phyloP scores from a whole-genome alignment of 2,113 vertebrate genomes.

The Chaetops frenatus region DNA sequence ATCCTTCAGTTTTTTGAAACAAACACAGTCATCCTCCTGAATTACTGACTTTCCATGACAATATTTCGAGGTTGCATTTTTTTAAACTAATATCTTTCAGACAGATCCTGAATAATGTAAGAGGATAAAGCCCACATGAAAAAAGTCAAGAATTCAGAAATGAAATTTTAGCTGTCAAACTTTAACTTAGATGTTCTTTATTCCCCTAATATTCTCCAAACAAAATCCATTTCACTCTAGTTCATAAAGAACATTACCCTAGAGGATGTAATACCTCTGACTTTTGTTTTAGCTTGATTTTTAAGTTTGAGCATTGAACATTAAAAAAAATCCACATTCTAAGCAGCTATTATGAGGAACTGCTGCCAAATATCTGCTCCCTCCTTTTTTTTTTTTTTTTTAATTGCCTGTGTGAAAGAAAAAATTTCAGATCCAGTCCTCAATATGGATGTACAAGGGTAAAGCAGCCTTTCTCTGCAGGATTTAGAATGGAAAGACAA shows the following conservation, averaged over 20 bases:
- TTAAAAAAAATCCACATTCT: background rate
- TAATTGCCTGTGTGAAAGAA: background rate
- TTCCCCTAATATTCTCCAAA: slow-evolving; percentile 71
- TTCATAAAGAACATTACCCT: slow-evolving; percentile 64
- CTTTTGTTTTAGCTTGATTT: slow-evolving; percentile 47
- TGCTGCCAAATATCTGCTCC: background rate
- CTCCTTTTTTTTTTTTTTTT: background rate
- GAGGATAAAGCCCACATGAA: slow-evolving; percentile 70
- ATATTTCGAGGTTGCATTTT: slow-evolving; percentile 69
- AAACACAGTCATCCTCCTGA: slow-evolving; percentile 75
- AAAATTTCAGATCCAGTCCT: background rate
- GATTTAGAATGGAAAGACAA: background rate
- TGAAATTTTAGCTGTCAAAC: slow-evolving; percentile 73
- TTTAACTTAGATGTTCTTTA: slow-evolving; percentile 70
- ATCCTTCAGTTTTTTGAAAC: slow-evolving; percentile 72
- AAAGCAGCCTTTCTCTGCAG: background rate
- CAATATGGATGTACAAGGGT: background rate
- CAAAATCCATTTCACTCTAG: slow-evolving; percentile 53
- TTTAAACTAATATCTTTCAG: slow-evolving; percentile 76
- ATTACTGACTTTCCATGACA: slow-evolving; percentile 71
- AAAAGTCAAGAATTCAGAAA: slow-evolving; percentile 65
- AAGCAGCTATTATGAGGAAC: background rate
- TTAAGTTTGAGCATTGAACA: slow-evolving; percentile 40
- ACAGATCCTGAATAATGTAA: slow-evolving; percentile 78
- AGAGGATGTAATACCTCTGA: slow-evolving; percentile 39